Percentiles rank a stretch among this genome's conserved stretches.
phyloP scores from a whole-genome alignment of 2,797 vertebrate genomes.

The Tauraco hartlaubi region DNA sequence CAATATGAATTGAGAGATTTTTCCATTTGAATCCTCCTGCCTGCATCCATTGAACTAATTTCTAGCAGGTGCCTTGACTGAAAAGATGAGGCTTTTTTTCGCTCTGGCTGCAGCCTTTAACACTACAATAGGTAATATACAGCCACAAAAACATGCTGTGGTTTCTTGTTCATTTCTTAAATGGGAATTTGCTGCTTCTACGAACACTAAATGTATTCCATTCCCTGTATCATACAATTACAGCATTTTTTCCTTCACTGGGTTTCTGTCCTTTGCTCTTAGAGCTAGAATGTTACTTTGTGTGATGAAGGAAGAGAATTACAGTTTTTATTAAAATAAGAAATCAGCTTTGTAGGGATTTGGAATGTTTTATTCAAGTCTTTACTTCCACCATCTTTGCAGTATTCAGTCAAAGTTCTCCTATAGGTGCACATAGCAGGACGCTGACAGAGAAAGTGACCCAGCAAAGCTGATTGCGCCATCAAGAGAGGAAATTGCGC shows the following conservation, averaged over 20 bases:
- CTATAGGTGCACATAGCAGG: background rate
- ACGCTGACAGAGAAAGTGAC: background rate
- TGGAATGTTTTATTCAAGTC: background rate
- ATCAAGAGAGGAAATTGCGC: background rate
- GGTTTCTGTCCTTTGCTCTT: background rate
- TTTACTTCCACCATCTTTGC: background rate
- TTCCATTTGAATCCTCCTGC: background rate
- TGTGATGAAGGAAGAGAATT: background rate
- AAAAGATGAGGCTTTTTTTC: background rate
- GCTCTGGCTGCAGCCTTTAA: background rate
- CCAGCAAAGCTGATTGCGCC: background rate
- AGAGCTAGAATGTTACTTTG: background rate
- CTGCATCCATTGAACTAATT: background rate
- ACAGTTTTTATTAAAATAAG: conserved; percentile 11
- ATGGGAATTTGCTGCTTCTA: background rate
- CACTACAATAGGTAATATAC: background rate
- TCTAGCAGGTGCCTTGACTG: background rate
- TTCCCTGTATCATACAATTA: background rate
- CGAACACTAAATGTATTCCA: background rate
- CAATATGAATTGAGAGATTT: background rate
- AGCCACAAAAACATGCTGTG: background rate
- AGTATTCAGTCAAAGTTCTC: background rate
- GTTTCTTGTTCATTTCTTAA: background rate
- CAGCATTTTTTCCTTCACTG: background rate
- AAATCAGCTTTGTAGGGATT: background rate